A percentile compares a stretch with the other conserved stretches of the same genome.
phyloP scores from a whole-genome alignment of 92 coral and sea anemone genomes.

The Palythoa grandis region DNA sequence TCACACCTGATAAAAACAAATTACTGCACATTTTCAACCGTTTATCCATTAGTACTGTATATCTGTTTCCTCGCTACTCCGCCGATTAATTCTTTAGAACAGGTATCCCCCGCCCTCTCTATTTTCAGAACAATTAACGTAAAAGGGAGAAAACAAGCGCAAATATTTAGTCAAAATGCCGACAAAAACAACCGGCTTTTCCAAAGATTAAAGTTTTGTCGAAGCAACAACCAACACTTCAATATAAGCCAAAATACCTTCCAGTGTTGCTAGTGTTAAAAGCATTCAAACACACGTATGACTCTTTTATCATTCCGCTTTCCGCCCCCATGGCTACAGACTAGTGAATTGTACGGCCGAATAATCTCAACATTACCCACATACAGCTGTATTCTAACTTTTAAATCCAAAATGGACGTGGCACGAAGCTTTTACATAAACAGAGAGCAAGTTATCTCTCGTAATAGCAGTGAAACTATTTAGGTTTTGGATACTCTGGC shows the following conservation, averaged over 20 bases:
- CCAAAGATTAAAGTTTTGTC: conserved; percentile 27
- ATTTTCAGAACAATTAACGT: conserved; percentile 36
- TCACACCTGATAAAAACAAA: conserved; percentile 33
- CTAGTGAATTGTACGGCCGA: conserved; percentile 7
- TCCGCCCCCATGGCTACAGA: conserved; percentile 24
- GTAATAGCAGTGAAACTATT: not conserved
- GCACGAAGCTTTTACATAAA: not conserved
- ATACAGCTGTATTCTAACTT: not conserved
- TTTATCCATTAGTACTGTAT: conserved; percentile 16
- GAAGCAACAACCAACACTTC: conserved; percentile 35
- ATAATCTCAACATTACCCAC: not conserved
- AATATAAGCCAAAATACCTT: conserved; percentile 28
- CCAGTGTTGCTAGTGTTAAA: conserved; percentile 17
- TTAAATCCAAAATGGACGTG: not conserved
- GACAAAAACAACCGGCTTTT: conserved; percentile 34
- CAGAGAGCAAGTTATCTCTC: not conserved
- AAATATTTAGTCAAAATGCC: conserved; percentile 26
- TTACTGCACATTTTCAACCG: conserved; percentile 12
- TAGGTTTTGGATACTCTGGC: not conserved
- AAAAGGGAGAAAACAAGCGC: conserved; percentile 17
- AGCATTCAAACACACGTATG: not conserved
- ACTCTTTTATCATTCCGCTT: conserved; percentile 19
- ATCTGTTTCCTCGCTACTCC: conserved; percentile 31
- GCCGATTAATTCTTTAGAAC: conserved; percentile 36
- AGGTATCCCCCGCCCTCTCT: conserved; percentile 14